Conservation (phyloP, 23 tunicate genomes). For the Phallusia fumigata region DNA sequence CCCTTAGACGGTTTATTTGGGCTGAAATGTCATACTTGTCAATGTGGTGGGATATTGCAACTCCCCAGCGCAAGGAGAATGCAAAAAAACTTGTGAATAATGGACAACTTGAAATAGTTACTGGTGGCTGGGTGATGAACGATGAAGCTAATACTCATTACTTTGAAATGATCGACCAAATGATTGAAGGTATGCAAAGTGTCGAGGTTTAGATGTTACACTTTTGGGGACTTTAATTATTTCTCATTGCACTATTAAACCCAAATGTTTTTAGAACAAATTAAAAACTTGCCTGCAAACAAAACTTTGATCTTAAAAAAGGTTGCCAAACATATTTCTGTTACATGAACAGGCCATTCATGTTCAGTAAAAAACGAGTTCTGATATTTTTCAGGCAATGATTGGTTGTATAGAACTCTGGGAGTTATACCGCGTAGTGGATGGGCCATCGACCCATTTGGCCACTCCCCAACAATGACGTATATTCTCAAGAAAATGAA, state of each 20-base stretch:
- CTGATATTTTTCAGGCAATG: slow-evolving; percentile 59
- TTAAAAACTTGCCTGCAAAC: background rate
- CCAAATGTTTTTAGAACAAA: background rate
- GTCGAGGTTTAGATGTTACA: background rate
- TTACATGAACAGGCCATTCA: no score
- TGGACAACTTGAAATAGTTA: slow-evolving; percentile 96
- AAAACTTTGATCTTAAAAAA: background rate
- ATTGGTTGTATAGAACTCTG: slow-evolving; percentile 76
- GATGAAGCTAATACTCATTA: slow-evolving; percentile 99
- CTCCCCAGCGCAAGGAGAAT: slow-evolving; percentile 58
- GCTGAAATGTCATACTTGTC: slow-evolving; percentile 97
- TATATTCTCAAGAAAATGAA: slow-evolving; percentile 80
- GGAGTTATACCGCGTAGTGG: slow-evolving; percentile 82
- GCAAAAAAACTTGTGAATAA: slow-evolving; percentile 49
- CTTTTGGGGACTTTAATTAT: no score
- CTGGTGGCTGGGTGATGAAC: slow-evolving; percentile 99
- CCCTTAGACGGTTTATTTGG: slow-evolving; percentile 92
- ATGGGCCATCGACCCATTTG: slow-evolving; percentile 98
- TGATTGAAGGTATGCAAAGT: slow-evolving; percentile 74
- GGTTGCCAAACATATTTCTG: no score
- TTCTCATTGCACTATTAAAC: no score
- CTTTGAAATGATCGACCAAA: slow-evolving; percentile 98
- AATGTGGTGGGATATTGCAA: slow-evolving; percentile 92
- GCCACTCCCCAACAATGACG: slow-evolving; percentile 95
- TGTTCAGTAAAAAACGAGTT: no score